Base-by-base conservation (phyloP, 64 coral and sea anemone species). In the Porites australiensis region DNA sequence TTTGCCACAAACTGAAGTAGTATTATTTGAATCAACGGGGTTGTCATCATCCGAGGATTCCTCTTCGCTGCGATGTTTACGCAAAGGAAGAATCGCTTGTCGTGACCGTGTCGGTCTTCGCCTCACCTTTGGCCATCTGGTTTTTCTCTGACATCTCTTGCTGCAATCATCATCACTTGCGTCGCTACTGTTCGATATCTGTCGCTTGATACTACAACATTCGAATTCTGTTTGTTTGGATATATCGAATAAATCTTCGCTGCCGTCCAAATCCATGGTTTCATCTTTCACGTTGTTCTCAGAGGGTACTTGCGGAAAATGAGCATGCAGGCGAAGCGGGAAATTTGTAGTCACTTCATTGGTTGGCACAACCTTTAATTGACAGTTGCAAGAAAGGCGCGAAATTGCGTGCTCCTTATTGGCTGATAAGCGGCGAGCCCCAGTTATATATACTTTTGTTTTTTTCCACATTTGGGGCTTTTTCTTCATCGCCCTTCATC, bases 301-400 rank as follows among this genome's bases (percentile, higher is more conserved):
- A 45, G 48, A 77, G 74, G 74, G 20, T 37, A 37, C 27, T 37
- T 49, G 13, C 5, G n/a, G 58, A 57, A 20, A 79, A 19, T 50
- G n/a, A 53, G 50, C 21, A 59, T 79, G 77, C 77, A 18, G 58
- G 58, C 13, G 19, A 79, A 79, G 48, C 6, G 77, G 77, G 50
- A 79, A 57, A 79, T 79, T 79, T 58, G 51, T 79, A 51, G 77
- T 79, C 77, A 79, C 77, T 58, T 53, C 77, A 58, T 79, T 59
- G 51, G 77, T 58, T 79, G 77, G 58, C 58, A 79, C 74, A 19
- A 77, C 27, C 74, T 79, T 79, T 79, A 53, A 79, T 79, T 59
- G 77, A 60, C 52, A 79, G 77, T 53, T 53, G 58, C 8, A 79
- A 79, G 77, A 57, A 79, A 79, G 77, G 77, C 53, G n/a, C 52